These are phyloP conservation scores for Leucopternis melanops DNA, from an alignment of 2,113 vertebrate species.

Conservation along the genomic window DNA sequence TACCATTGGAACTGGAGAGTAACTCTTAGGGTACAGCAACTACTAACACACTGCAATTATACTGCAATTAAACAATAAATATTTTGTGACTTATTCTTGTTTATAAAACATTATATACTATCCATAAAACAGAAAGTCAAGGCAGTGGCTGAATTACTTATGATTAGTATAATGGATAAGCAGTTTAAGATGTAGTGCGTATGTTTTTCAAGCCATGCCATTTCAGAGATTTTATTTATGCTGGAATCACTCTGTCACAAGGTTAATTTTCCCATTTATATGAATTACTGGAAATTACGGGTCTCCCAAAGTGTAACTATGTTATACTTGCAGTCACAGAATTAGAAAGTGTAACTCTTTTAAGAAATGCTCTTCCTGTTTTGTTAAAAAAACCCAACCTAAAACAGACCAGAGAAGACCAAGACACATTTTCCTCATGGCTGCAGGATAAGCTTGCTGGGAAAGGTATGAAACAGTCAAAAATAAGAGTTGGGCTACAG, in stretches of 20 bases:
- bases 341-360: background rate
- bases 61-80: background rate
- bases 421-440: background rate
- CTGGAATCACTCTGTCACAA: background rate
- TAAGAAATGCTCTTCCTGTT: background rate
- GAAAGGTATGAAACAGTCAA: background rate
- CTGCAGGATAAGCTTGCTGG: background rate
- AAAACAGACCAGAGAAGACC: background rate
- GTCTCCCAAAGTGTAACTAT: background rate
- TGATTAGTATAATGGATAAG: background rate
- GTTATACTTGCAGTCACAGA: background rate
- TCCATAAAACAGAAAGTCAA: background rate
- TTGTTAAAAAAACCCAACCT: background rate
- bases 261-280: background rate
- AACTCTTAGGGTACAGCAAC: too few relatives aligned
- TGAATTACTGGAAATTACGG: background rate
- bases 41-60: background rate
- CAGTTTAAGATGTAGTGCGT: background rate
- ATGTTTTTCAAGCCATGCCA: background rate
- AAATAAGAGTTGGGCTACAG: background rate
- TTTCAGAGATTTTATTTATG: background rate
- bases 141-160: background rate
- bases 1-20: too few relatives aligned
- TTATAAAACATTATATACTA: background rate
- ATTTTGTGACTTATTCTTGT: background rate